These are phyloP conservation scores for Malthinus seriepunctatus DNA, from an alignment of 2,888 invertebrate species.

Conservation along the genomic window DNA sequence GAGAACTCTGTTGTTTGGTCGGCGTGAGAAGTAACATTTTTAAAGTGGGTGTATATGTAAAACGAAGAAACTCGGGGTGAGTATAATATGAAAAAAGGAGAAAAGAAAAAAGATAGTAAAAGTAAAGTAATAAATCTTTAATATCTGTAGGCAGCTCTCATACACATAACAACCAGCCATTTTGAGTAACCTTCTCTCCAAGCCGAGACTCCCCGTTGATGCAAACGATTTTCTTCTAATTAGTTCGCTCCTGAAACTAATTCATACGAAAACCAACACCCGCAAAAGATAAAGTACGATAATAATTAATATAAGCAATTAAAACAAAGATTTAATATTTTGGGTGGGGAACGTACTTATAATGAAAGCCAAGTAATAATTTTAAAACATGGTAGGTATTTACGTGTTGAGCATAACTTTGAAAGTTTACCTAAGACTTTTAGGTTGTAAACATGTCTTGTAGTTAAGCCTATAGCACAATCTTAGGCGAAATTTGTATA, in stretches of 20 bases:
- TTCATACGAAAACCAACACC: slow-evolving; percentile 42
- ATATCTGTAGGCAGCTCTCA: slow-evolving; percentile 46
- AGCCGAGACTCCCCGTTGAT: slow-evolving; percentile 39
- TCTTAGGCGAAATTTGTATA: slow-evolving; percentile 46
- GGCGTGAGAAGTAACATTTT: slow-evolving; percentile 43
- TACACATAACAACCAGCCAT: slow-evolving; percentile 44
- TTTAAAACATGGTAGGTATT: slow-evolving; percentile 49
- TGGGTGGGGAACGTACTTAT: slow-evolving; percentile 44
- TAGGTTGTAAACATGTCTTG: slow-evolving; percentile 53
- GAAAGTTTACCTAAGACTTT: slow-evolving; percentile 55
- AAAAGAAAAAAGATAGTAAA: slow-evolving; percentile 36
- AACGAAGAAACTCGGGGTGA: slow-evolving; percentile 39
- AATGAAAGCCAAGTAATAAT: slow-evolving; percentile 54
- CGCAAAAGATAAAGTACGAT: slow-evolving; percentile 48
- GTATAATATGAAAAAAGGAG: slow-evolving; percentile 38
- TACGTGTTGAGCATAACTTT: slow-evolving; percentile 57
- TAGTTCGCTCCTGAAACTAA: slow-evolving; percentile 50
- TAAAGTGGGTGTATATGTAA: slow-evolving; percentile 47
- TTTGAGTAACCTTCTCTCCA: slow-evolving; percentile 34
- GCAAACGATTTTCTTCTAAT: slow-evolving; percentile 48
- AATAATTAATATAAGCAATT: slow-evolving; percentile 53
- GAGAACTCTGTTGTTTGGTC: slow-evolving; percentile 33
- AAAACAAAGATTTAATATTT: slow-evolving; percentile 54
- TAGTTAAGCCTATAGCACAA: slow-evolving; percentile 51
- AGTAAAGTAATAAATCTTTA: slow-evolving; percentile 44